phyloP scores from a whole-genome alignment of 2,797 vertebrate species.

The Heliangelus exortis region DNA sequence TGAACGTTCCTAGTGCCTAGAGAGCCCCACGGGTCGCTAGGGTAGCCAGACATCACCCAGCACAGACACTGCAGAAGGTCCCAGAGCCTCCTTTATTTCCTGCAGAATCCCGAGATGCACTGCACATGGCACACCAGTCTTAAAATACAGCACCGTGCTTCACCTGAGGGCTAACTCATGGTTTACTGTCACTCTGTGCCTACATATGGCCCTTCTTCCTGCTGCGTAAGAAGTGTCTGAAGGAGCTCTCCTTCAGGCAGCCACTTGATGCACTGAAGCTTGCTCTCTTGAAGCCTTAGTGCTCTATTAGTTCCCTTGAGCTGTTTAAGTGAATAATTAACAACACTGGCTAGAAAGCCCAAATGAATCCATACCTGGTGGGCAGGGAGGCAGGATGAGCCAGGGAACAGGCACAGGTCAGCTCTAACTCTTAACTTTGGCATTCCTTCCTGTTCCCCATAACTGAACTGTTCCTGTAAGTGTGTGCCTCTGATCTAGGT shows the following conservation, averaged over 20 bases:
- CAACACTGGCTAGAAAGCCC: background rate
- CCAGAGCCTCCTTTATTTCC: background rate
- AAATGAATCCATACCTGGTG: background rate
- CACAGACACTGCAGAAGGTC: background rate
- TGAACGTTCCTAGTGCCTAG: background rate
- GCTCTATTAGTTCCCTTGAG: background rate
- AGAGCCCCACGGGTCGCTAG: fast-evolving
- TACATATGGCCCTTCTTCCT: background rate
- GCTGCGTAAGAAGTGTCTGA: background rate
- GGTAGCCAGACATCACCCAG: background rate
- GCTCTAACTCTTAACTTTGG: background rate
- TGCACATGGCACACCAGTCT: background rate
- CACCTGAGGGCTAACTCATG: background rate
- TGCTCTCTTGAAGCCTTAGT: background rate
- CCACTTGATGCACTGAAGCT: background rate
- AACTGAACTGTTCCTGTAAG: background rate
- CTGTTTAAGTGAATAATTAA: background rate
- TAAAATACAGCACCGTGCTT: fast-evolving
- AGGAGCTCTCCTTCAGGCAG: background rate
- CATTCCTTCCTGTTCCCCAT: background rate
- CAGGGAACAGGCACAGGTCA: background rate
- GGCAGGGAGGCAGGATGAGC: background rate
- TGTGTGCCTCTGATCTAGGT: background rate
- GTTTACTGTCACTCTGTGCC: background rate
- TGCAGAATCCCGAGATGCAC: fast-evolving